Evolutionary conservation across 2,797 vertebrate genomes (phyloP).

Genomic region (Betta splendens): DNA sequence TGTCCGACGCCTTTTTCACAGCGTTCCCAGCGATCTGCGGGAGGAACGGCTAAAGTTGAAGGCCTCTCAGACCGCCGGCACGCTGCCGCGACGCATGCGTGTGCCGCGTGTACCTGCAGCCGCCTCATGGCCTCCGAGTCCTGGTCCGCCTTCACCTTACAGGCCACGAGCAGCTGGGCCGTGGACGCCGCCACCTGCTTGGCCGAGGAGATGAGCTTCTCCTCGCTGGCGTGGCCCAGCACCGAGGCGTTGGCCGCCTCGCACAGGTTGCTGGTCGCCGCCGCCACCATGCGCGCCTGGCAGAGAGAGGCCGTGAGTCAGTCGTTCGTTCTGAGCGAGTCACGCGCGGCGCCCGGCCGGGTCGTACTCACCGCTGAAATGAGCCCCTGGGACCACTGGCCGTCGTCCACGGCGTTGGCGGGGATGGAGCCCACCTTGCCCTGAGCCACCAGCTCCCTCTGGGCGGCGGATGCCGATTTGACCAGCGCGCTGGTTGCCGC

Average conservation of each 20-base stretch:
- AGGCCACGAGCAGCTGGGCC: conserved; percentile 95
- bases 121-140: conserved; percentile 98
- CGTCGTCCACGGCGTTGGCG: conserved; percentile 95
- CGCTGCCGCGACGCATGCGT: no score
- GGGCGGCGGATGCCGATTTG: conserved; percentile 95
- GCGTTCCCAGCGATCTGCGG: conserved; percentile 94
- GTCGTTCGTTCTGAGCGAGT: background rate
- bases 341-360: background rate
- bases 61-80: no score
- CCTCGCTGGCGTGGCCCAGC: conserved; percentile 96
- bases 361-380: conserved; percentile 91
- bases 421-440: conserved; percentile 98
- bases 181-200: conserved; percentile 98
- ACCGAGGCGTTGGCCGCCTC: conserved; percentile 97
- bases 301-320: background rate
- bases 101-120: conserved; percentile 97
- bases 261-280: conserved; percentile 96
- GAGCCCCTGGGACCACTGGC: conserved; percentile 98
- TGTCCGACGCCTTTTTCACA: conserved; percentile 96
- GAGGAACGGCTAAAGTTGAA: conserved; percentile 20
- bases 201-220: conserved; percentile 98
- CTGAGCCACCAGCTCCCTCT: conserved; percentile 97
- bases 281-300: conserved; percentile 96
- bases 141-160: conserved; percentile 97
- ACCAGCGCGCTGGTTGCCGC: conserved; percentile 97